These are phyloP conservation scores for Capitella teleta DNA, from an alignment of 1,140 invertebrate species.

Conservation along the genomic window DNA sequence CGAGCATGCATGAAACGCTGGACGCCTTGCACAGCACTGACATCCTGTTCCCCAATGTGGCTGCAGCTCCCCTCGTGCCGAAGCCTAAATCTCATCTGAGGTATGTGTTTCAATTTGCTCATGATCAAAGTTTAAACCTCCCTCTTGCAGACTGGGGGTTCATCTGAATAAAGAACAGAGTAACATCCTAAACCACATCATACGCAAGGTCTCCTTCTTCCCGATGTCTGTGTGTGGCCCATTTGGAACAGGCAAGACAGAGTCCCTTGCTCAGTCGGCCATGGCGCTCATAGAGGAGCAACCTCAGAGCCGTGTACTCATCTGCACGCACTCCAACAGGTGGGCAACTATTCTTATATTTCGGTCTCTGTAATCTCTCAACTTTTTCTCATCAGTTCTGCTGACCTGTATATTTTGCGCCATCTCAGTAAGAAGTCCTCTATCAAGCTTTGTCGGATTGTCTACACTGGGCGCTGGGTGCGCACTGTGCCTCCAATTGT, in stretches of 20 bases:
- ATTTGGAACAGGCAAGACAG: constrained; percentile 82
- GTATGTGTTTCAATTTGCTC: too few relatives aligned
- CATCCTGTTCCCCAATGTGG: constrained; percentile 30
- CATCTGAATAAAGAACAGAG: constrained; percentile 70
- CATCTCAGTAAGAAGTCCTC: constrained; percentile 50
- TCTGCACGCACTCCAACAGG: constrained; percentile 85
- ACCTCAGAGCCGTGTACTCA: constrained; percentile 57
- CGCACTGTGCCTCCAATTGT: constrained; percentile 60
- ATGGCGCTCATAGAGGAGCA: constrained; percentile 59
- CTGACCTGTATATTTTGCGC: constrained; percentile 61
- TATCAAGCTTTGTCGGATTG: constrained; percentile 66
- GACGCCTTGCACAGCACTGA: constrained; percentile 47
- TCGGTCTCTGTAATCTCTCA: background rate
- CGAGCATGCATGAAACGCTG: constrained; percentile 76
- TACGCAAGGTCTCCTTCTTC: constrained; percentile 53
- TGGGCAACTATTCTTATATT: constrained; percentile 17
- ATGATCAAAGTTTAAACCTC: too few relatives aligned
- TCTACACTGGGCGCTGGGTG: constrained; percentile 67
- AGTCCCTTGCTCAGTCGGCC: constrained; percentile 64
- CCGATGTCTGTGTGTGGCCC: constrained; percentile 73
- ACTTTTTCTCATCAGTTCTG: constrained; percentile 42
- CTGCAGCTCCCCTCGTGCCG: too few relatives aligned
- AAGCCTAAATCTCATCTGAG: too few relatives aligned
- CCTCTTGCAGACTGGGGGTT: too few relatives aligned
- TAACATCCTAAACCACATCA: constrained; percentile 66